Evolutionary conservation across 2,797 vertebrate species (phyloP).

Genomic region (Amblyraja radiata): DNA sequence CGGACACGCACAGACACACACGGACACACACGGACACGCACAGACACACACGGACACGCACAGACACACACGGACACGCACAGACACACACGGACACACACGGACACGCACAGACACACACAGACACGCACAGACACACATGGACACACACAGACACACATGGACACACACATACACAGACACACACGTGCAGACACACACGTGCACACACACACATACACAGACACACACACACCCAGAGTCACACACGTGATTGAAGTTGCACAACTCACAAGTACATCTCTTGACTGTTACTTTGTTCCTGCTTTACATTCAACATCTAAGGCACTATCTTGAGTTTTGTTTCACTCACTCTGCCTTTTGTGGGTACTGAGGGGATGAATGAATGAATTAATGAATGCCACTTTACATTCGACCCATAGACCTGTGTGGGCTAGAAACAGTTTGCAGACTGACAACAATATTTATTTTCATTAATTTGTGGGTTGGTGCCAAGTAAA

Average conservation of each 20-base stretch:
- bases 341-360: not conserved
- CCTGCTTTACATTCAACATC: not conserved
- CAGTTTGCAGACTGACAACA: slow-evolving; percentile 15
- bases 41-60: too few relatives aligned
- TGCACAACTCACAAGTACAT: too few relatives aligned
- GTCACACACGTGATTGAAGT: not conserved
- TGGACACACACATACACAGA: too few relatives aligned
- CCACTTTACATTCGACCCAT: not conserved
- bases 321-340: not conserved
- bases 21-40: too few relatives aligned
- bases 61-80: too few relatives aligned
- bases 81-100: too few relatives aligned
- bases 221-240: not conserved
- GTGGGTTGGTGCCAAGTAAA: not conserved
- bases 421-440: not conserved
- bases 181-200: not conserved
- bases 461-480: slow-evolving; percentile 29
- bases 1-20: not conserved
- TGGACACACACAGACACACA: too few relatives aligned
- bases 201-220: too few relatives aligned
- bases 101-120: not conserved
- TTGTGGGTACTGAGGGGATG: not conserved
- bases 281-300: not conserved
- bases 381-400: not conserved
- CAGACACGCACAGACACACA: not conserved